Base-by-base conservation (phyloP, 2,888 invertebrate genomes). In the Gymnosoma rotundatum region DNA sequence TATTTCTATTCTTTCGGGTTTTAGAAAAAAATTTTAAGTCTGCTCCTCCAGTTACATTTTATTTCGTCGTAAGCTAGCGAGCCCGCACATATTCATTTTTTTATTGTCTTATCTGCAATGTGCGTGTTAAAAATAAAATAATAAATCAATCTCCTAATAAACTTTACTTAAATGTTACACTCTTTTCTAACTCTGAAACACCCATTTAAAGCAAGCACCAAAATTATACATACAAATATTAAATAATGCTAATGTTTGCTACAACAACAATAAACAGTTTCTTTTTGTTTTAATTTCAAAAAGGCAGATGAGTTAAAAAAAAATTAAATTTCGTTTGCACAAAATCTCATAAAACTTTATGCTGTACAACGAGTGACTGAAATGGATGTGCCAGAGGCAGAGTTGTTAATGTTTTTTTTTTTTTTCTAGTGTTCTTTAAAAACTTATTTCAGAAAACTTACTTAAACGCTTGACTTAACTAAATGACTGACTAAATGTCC, bases 401-500 rank as follows among this genome's bases (percentile, higher is more conserved):
- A 25, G 52, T 69, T 69, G 56, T 50, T 69, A 38, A 64, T 66
- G 69, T 74, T 73, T 25, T 25, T 25, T 1, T 25, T 2, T 25
- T 25, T 25, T 66, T 72, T 63, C 25, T 52, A 8, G 16, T 64
- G 52, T 66, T 66, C 36, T 14, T 80, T 81, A 20, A 50, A 32
- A 45, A 69, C 56, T 69, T 70, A 70, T 78, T 73, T 83, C 69
- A 70, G 48, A 64, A 83, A 83, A 83, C 83, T 79, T 52, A 81
- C 78, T 81, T 84, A 81, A 84, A 81, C 73, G 78, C 80, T 81
- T 84, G 80, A 84, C 84, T 81, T 66, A 84, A 84, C 83, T 81
- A 84, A 84, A 80, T 80, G 83, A 80, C 80, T 84, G 78, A 84
- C 83, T 80, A 84, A 84, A 84, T 84, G 83, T 84, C 76, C 83